Base-by-base conservation (phyloP, 1,140 invertebrate species). In the Trichonephila clavipes region DNA sequence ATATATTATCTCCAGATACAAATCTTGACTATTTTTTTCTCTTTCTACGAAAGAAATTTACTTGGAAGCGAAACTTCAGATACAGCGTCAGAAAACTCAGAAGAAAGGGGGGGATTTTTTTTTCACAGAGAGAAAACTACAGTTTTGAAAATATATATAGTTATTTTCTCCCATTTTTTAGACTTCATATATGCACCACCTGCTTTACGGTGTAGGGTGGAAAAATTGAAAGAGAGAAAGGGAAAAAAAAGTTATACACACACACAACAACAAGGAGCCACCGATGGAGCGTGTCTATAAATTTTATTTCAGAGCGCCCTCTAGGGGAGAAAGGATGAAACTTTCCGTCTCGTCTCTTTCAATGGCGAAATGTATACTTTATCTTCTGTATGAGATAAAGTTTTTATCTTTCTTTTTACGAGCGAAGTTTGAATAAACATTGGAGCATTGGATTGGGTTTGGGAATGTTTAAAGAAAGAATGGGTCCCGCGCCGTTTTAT, bases 121-220 rank as follows among this genome's bases (percentile, higher is more conserved):
- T 77, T 34, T 34, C 16, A 4, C 28, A 7, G 34, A 34, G 28
- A 28, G 6, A 14, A 77, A 77, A 77, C 34, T 77, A 34, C 72
- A 77, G 72, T 77, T 77, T 77, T 40, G 28, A 77, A 77, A 77
- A 77, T 77, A 77, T 77, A 77, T 40, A 77, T 34, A 77, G 72
- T 77, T 77, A 77, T 40, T 77, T 77, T 77, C 28, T 77, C 10
- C 28, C 28, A 28, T 77, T 77, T 77, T 34, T 77, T 28, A 40
- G 28, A 77, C 72, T 77, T 40, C 28, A 18, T 64, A 21, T 18
- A 28, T 34, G 34, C 72, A 40, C 72, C 24, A 77, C 14, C 72
- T 77, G 28, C 34, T 28, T 77, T 77, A 34, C 28, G 34, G 34
- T 14, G 34, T 34, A 77, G 12, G 12, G 16, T 7, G 34, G 16